Evolutionary conservation across 2,797 vertebrate genomes (phyloP), one percentile per base, ranked within the genome.

Genomic region (Mallotus villosus): DNA sequence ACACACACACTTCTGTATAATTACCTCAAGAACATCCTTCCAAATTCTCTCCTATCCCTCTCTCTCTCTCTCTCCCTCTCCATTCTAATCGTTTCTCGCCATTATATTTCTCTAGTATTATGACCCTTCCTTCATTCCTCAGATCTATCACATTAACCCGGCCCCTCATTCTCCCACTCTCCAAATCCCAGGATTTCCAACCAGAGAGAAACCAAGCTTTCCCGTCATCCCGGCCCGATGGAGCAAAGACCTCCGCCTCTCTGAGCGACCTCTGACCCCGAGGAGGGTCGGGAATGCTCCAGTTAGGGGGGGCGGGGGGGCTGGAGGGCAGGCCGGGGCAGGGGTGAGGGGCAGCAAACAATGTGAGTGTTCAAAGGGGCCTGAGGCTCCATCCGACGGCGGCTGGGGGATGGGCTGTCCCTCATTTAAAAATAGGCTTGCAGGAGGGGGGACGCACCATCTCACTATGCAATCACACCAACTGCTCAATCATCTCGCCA

Each of bases 221-320:
- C 60, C 71, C 62, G 27, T 70, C 68, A 61, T 69, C 61, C 62
- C 62, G 25, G 34, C 27, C 49, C 29, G 63, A 59, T 53, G 68
- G 59, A 70, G 69, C 75, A 67, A 67, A 66, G 63, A 74, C 79
- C 75, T 75, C 70, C 82, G 74, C 78, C 62, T 72, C 77, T 71
- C 74, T 67, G 67, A 78, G 71, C 71, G 71, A 85, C 87, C 82
- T 82, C 69, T 83, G 77, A 86, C 81, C 84, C 71, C 68, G 41
- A 24, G n/a, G 66, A 68, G 71, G 81, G 78, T 79, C 63, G 67
- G 76, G 81, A 81, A 73, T 51, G 57, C 70, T 80, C 69, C 75
- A 25, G 59, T 67, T 78, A 65, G 24, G 60, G 71, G 63, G 68
- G 66, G 74, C 73, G 76, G 79, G 76, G 85, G 80, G 73, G 74